Base-by-base conservation (phyloP, 2,888 invertebrate genomes). In the Limnephilus auricula region DNA sequence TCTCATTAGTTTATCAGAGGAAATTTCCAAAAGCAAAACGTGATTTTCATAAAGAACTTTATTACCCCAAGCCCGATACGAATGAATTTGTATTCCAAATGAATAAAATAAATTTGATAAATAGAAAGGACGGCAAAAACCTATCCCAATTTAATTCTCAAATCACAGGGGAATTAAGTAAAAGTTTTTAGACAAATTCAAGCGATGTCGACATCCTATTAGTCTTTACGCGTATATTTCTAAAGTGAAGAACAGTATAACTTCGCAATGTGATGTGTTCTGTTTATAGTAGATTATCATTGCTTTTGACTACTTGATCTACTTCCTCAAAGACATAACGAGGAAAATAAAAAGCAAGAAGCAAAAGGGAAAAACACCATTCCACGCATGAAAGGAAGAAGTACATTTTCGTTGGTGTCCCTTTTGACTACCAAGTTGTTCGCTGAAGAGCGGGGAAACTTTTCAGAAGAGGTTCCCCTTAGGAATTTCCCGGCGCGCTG, bases 401-500 rank as follows among this genome's bases (percentile, higher is more conserved):
- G 15, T 9, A 65, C 25, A 25, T 6, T 25, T 65, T 65, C n/a
- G 65, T 65, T 25, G 31, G 34, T 34, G 34, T 31, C 34, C 45
- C 45, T 85, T 85, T 85, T 40, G 32, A 85, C 85, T 85, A n/a
- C n/a, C 1, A 30, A 34, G 30, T 30, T 85, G 85, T 34, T 30
- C 40, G 34, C 45, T 40, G 85, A 37, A 40, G 34, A 25, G 40
- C n/a, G 2, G n/a, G 85, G 25, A 40, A n/a, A 30, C 30, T 85
- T 85, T 79, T 32, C 83, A 88, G 79, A 89, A 91, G 91, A 89
- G 86, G 80, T 83, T 91, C 91, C 92, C 92, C 91, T 91, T 80
- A 91, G 92, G 92, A 92, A 91, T 92, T 91, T 89, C 88, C 91
- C 92, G 45, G 50, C 88, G 91, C 89, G 90, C 90, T 82, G 91